Percentiles rank a stretch among this genome's conserved stretches.
phyloP scores from a whole-genome alignment of 1,140 invertebrate species.

The Anagrus nilaparvatae region DNA sequence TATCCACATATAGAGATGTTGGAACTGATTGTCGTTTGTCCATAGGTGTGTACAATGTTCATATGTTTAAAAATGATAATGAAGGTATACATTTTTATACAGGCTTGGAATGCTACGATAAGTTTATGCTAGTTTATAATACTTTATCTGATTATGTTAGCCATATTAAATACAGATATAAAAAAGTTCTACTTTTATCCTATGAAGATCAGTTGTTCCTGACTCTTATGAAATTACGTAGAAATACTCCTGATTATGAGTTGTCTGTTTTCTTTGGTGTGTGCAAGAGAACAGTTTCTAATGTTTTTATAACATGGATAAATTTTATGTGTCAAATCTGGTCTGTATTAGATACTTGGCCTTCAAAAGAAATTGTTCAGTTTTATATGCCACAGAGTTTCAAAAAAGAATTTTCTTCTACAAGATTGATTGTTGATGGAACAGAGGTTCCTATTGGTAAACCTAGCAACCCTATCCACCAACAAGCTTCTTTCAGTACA shows the following conservation, averaged over 20 bases:
- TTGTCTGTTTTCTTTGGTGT: neutral
- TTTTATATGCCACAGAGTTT: neutral
- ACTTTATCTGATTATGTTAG: too few species aligned
- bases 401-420: neutral
- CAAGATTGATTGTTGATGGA: neutral
- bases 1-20: too few species aligned
- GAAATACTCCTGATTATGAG: neutral
- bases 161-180: too few species aligned
- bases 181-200: too few species aligned
- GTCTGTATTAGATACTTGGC: neutral
- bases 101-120: too few species aligned
- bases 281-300: neutral
- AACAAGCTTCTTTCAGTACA: neutral
- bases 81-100: too few species aligned
- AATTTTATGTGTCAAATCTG: neutral
- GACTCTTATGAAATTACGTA: neutral
- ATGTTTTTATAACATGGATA: neutral
- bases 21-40: too few species aligned
- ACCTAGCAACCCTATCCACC: neutral
- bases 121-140: too few species aligned
- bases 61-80: too few species aligned
- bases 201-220: too few species aligned
- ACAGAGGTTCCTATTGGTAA: neutral
- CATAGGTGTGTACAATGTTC: too few species aligned
- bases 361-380: neutral